Percentiles rank a stretch among this genome's conserved stretches.
These are phyloP conservation scores for Drosophila subpulchrella DNA, from an alignment of 1,140 invertebrate genomes.

Conservation along the genomic window DNA sequence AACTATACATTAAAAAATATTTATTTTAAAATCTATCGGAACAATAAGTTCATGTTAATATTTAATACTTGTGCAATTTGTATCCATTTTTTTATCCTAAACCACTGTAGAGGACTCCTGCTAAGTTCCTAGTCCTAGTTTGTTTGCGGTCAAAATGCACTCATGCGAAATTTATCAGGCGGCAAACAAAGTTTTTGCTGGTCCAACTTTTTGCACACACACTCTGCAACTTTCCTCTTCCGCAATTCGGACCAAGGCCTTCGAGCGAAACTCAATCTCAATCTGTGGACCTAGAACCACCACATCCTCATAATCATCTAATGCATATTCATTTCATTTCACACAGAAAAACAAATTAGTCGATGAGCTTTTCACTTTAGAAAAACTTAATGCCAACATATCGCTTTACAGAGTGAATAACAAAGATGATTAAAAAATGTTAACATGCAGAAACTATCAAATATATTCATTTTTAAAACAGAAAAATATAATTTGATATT, in stretches of 20 bases:
- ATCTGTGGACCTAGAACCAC: constrained; percentile 16
- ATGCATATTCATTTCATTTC: not conserved
- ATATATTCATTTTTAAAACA: not conserved
- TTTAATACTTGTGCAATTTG: too few relatives aligned
- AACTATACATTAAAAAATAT: too few relatives aligned
- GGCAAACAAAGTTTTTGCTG: constrained; percentile 63
- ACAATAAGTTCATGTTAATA: not conserved
- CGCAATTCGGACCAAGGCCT: constrained; percentile 25
- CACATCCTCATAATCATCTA: constrained; percentile 4
- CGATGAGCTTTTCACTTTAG: not conserved
- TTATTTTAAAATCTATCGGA: too few relatives aligned
- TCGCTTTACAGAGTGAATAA: too few relatives aligned
- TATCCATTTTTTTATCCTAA: too few relatives aligned
- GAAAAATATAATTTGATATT: not conserved
- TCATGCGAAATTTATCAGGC: constrained; percentile 77
- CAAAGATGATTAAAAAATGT: not conserved
- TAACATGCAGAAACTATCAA: not conserved
- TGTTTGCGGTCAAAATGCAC: constrained; percentile 80
- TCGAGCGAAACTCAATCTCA: constrained; percentile 13
- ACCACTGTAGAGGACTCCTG: constrained; percentile 24
- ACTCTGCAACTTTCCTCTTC: constrained; percentile 23
- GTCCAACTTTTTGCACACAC: constrained; percentile 84
- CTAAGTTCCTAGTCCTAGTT: constrained; percentile 57
- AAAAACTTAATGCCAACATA: not conserved
- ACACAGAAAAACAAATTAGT: constrained; percentile 2